Base-by-base conservation (phyloP, 2,113 vertebrate genomes). In the Chaetorhynchus papuensis region DNA sequence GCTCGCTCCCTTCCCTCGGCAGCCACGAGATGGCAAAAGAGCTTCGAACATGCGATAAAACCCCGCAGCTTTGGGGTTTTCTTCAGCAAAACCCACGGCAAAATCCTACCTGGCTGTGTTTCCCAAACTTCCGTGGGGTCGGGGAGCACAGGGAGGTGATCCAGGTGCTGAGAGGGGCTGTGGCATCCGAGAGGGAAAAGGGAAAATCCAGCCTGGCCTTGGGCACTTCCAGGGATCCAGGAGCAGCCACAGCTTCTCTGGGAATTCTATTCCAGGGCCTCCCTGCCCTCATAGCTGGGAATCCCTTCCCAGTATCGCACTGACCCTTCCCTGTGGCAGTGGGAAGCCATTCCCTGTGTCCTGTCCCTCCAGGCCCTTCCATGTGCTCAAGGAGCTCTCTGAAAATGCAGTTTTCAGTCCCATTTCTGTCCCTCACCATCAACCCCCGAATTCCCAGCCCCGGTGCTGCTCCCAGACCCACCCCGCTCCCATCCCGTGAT, bases 11-110 rank as follows among this genome's bases (percentile, higher is more conserved):
- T 94, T 86, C 95, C 90, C 88, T 45, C 82, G 90, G 65, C 92
- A 66, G 94, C 97, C 98, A 97, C 97, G 86, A 97, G 98, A 87
- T 98, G 98, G 98, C 98, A 97, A 65, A 95, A 87, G 52, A 88
- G 94, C 78, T 50, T 92, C 90, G 86, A 52, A 41, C 64, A 96
- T 96, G 53, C 11, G 9, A 19, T 21, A 31, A 64, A 91, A 56
- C 31, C 41, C 90, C 1, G 18, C 26, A 4, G 9, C 5, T 18
- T 20, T 1, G 57, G 5, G 7, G 23, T 12, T 37, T 4, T 4
- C 39, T 10, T 8, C 9, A 2, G 22, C 57, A 53, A 42, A 42
- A n/a, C 7, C 23, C 31, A 3, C 0, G 13, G 6, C 8, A 2
- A 39, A 33, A 33, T 14, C 28, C 42, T 9, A 3, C 17, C 23